These are phyloP conservation scores for Scomber scombrus DNA, from an alignment of 2,113 vertebrate species.

Conservation along the genomic window DNA sequence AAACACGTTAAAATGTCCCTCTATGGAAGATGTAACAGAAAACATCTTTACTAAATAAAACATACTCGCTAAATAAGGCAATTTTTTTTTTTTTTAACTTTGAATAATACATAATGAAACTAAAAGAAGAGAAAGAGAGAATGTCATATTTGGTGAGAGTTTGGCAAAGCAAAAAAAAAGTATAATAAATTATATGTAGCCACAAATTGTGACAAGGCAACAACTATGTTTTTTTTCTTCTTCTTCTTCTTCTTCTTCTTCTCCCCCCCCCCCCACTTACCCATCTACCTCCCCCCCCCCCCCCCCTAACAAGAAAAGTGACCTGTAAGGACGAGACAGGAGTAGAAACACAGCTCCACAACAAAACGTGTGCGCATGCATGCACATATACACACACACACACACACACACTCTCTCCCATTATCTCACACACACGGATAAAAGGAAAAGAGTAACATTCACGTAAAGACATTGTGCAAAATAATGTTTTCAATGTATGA, in stretches of 20 bases:
- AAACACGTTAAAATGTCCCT: slow-evolving; percentile 56
- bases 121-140: slow-evolving; percentile 60
- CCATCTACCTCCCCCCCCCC: not conserved
- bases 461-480: slow-evolving; percentile 84
- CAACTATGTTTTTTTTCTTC: slow-evolving; percentile 60
- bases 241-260: not conserved
- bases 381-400: slow-evolving; percentile 71
- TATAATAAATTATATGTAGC: slow-evolving; percentile 81
- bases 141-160: slow-evolving; percentile 84
- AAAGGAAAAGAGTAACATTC: slow-evolving; percentile 71
- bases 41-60: slow-evolving; percentile 68
- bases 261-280: too few relatives aligned
- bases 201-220: slow-evolving; percentile 85
- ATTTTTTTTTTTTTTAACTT: slow-evolving; percentile 58
- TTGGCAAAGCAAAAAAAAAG: slow-evolving; percentile 79
- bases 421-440: slow-evolving; percentile 57
- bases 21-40: slow-evolving; percentile 77
- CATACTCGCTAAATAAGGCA: slow-evolving; percentile 81
- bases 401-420: slow-evolving; percentile 57
- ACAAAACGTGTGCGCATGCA: slow-evolving; percentile 75
- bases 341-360: slow-evolving; percentile 64
- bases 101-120: slow-evolving; percentile 75
- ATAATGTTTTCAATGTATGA: slow-evolving; percentile 73
- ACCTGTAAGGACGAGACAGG: slow-evolving; percentile 62
- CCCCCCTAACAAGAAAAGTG: slow-evolving; percentile 51